Conservation (phyloP, 2,113 vertebrate species). For the Polyodon spathula region DNA sequence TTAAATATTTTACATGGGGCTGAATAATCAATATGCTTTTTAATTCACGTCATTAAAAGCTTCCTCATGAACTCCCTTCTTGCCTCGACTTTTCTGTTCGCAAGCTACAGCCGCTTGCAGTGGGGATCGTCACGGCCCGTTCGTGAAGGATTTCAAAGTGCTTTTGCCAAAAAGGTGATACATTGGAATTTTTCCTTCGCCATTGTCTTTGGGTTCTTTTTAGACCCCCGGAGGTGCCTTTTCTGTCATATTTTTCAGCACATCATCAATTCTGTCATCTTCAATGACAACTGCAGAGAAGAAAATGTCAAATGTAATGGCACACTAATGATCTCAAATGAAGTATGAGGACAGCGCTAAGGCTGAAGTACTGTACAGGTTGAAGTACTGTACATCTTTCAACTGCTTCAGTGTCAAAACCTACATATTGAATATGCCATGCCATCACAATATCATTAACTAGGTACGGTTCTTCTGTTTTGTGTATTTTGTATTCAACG, state of each 20-base stretch:
- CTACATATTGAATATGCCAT: too few species aligned
- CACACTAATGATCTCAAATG: not conserved
- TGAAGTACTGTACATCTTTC: too few species aligned
- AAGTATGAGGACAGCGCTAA: not conserved
- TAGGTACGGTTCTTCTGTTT: too few species aligned
- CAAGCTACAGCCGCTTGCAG: slow-evolving; percentile 31
- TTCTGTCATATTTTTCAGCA: slow-evolving; percentile 72
- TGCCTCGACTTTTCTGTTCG: slow-evolving; percentile 30
- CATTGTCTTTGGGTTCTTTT: slow-evolving; percentile 40
- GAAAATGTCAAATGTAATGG: slow-evolving; percentile 21
- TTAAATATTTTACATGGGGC: slow-evolving; percentile 13
- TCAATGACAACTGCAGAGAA: slow-evolving; percentile 71
- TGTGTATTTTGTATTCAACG: too few species aligned
- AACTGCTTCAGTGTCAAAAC: too few species aligned
- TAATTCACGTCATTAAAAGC: slow-evolving; percentile 17
- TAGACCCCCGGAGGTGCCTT: slow-evolving; percentile 70
- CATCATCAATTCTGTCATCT: slow-evolving; percentile 73
- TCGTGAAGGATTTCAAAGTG: slow-evolving; percentile 35
- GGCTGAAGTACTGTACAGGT: not conserved
- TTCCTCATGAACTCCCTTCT: slow-evolving; percentile 23
- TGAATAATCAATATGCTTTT: slow-evolving; percentile 13
- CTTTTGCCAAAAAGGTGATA: slow-evolving; percentile 21
- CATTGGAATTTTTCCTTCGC: slow-evolving; percentile 23
- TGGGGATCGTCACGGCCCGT: slow-evolving; percentile 35
- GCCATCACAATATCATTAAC: too few species aligned